phyloP scores from a whole-genome alignment of 2,888 invertebrate genomes.

The Dryomyza anilis region DNA sequence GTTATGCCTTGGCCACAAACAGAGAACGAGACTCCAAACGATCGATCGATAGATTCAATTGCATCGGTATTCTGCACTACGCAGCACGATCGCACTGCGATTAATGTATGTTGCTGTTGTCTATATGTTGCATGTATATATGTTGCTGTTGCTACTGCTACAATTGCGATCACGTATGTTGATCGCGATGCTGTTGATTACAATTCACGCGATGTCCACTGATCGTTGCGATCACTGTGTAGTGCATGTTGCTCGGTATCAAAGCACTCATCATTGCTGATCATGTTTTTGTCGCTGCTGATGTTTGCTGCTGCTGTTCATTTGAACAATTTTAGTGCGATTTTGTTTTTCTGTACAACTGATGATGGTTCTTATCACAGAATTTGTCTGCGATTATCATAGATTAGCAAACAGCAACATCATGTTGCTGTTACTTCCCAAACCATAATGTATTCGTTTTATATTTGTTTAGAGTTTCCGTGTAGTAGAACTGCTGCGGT shows the following conservation, averaged over 20 bases:
- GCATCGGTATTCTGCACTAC: too few species aligned
- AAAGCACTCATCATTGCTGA: background rate
- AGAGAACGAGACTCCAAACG: too few species aligned
- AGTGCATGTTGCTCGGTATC: background rate
- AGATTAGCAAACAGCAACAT: conserved; percentile 24
- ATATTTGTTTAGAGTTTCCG: too few species aligned
- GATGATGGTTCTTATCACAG: conserved; percentile 7
- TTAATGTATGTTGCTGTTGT: background rate
- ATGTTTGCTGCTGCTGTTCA: background rate
- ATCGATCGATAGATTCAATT: too few species aligned
- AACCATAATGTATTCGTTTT: too few species aligned
- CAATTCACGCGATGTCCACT: background rate
- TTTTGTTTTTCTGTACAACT: conserved; percentile 21
- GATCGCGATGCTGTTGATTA: background rate
- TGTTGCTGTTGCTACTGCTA: background rate
- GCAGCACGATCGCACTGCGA: too few species aligned
- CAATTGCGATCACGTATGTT: background rate
- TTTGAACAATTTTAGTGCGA: background rate
- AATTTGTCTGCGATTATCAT: conserved; percentile 4
- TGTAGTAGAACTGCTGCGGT: too few species aligned
- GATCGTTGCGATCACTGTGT: background rate
- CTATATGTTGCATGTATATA: background rate
- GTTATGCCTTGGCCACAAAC: too few species aligned
- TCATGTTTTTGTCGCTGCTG: background rate
- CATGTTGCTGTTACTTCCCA: too few species aligned